Conservation (phyloP, 30 jellyfish, hydroid and myxozoan species). For the Sanderia malayensis region DNA sequence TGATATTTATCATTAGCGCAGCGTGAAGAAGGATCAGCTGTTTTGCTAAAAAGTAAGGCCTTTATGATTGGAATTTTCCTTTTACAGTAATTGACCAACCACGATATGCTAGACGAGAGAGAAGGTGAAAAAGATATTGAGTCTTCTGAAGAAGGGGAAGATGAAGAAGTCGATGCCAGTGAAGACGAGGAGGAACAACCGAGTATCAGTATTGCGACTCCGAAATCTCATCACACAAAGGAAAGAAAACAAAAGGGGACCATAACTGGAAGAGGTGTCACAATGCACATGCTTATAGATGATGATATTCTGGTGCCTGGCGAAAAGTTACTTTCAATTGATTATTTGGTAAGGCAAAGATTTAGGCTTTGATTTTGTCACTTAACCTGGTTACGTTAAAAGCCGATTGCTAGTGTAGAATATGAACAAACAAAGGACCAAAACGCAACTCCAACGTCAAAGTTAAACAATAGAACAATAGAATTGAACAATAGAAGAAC, state of each 20-base stretch:
- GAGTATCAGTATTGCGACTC: no score
- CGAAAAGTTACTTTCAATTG: conserved; percentile 71
- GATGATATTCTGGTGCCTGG: conserved; percentile 87
- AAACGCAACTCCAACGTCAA: no score
- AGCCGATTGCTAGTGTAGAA: no score
- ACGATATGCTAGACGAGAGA: conserved; percentile 9
- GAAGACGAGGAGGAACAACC: conserved; percentile 21
- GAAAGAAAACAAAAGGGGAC: conserved; percentile 59
- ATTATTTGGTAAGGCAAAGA: conserved; percentile 62
- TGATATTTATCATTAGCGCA: no score
- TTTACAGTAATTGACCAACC: no score
- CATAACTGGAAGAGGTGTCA: conserved; percentile 93
- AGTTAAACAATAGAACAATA: no score
- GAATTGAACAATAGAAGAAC: no score
- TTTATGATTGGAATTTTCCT: no score
- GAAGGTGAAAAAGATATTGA: conserved; percentile 58
- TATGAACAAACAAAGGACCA: no score
- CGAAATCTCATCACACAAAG: conserved; percentile 27
- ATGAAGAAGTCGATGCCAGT: conserved; percentile 1
- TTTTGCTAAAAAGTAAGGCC: no score
- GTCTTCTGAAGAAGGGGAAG: conserved; percentile 29
- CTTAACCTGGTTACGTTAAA: no score
- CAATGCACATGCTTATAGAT: conserved; percentile 94
- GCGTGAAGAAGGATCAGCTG: no score
- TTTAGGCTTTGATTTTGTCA: background rate